A percentile compares a stretch with the other conserved stretches of the same genome.
Conservation (phyloP, 2,888 invertebrate genomes). For the Campaea margaritaria region DNA sequence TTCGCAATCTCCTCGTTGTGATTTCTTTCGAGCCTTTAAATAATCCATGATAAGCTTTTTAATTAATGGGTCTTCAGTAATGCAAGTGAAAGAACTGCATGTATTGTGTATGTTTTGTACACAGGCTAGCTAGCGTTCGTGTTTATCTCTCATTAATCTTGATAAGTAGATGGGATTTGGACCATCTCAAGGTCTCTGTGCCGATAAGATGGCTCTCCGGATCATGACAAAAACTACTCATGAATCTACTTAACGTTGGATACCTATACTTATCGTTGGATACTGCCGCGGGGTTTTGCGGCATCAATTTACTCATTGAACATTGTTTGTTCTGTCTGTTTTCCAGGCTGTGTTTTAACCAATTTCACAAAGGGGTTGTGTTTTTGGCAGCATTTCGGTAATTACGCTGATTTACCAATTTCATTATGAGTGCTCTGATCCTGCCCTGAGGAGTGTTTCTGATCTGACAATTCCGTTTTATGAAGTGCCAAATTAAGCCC, state of each 20-base stretch:
- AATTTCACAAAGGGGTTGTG: slow-evolving; percentile 3
- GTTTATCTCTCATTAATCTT: slow-evolving; percentile 64
- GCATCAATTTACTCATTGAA: neutral
- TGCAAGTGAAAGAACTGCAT: neutral
- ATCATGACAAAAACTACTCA: slow-evolving; percentile 33
- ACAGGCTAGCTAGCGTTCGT: slow-evolving; percentile 14
- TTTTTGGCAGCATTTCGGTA: neutral
- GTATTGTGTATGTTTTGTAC: slow-evolving; percentile 19
- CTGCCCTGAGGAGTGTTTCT: slow-evolving; percentile 5
- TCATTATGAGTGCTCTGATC: slow-evolving; percentile 8
- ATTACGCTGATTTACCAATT: slow-evolving; percentile 17
- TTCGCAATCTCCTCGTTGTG: slow-evolving; percentile 6
- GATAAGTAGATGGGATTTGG: slow-evolving; percentile 69
- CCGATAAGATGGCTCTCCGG: slow-evolving; percentile 66
- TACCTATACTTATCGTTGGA: slow-evolving; percentile 3
- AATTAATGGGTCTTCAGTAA: slow-evolving; percentile 2
- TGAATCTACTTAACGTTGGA: slow-evolving; percentile 21
- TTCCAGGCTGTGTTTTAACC: slow-evolving; percentile 5
- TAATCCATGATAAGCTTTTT: slow-evolving; percentile 15
- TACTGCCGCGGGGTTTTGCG: slow-evolving; percentile 2
- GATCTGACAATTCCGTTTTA: slow-evolving; percentile 7
- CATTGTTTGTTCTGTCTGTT: neutral
- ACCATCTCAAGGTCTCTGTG: slow-evolving; percentile 68
- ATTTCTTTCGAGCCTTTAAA: slow-evolving; percentile 14
- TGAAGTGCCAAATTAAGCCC: slow-evolving; percentile 29